Base-by-base conservation (phyloP, 2,797 vertebrate genomes). In the Euphonia xanthogaster region DNA sequence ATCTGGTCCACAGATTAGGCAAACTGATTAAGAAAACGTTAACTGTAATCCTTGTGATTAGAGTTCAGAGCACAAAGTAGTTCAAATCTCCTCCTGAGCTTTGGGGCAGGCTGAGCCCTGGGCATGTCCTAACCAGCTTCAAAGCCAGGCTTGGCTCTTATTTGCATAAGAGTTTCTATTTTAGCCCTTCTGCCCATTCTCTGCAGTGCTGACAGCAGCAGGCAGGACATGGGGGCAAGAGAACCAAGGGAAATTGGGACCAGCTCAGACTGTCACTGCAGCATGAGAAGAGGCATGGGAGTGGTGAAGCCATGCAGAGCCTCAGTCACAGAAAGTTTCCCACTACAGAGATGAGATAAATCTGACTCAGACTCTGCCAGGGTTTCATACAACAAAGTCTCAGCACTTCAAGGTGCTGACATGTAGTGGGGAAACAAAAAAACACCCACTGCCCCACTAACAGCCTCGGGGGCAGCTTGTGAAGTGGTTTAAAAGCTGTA, bases 131-230 rank as follows among this genome's bases (percentile, higher is more conserved):
- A 75, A 85, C 79, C 85, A 70, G 68, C 68, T 65, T 60, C 80
- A 81, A 86, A 88, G 79, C 61, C 86, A 86, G 40, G 21, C 61
- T 75, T 0, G 3, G 16, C 85, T 85, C 77, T 33, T 20, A 44
- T 71, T 47, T 86, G 72, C 58, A 0, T 92, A 71, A 92, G 73
- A 93, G 92, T 42, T 95, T 85, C 92, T 93, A 93, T 93, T 96
- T 94, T 84, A 84, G 86, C 70, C 51, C 73, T 58, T 58, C 58
- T 61, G 61, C 10, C 85, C 4, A 0, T 40, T 68, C n/a, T 13
- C 42, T 0, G 2, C 6, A 27, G 75, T 33, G 58, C 66, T 6
- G 22, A 50, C 10, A 57, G 86, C 16, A 6, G 60, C 66, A 53
- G 42, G 51, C 70, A 57, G 50, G 42, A 33, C 57, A 53, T 0